phyloP scores from a whole-genome alignment of 2,797 vertebrate genomes.

The Mormyrops attenuatus region DNA sequence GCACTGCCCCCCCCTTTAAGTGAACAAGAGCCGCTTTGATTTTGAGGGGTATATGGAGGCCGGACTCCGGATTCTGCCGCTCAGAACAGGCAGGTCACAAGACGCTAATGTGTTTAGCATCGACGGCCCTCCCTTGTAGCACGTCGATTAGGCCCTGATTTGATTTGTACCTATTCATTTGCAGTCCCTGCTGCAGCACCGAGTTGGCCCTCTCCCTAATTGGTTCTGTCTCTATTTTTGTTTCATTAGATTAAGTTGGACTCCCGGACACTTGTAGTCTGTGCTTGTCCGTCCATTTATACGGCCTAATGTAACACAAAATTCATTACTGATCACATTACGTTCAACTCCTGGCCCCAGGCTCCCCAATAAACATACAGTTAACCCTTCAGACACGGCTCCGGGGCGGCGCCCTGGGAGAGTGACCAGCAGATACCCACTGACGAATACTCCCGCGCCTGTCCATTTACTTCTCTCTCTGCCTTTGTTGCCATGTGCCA shows the following conservation, averaged over 20 bases:
- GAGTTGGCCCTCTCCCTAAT: slow-evolving; percentile 85
- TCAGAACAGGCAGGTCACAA: slow-evolving; percentile 84
- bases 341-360: slow-evolving; percentile 81
- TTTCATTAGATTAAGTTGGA: slow-evolving; percentile 98
- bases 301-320: slow-evolving; percentile 98
- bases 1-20: slow-evolving; percentile 50
- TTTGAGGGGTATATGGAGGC: slow-evolving; percentile 60
- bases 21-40: slow-evolving; percentile 90
- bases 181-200: slow-evolving; percentile 86
- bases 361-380: slow-evolving; percentile 80
- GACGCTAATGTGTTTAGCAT: slow-evolving; percentile 98
- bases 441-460: slow-evolving; percentile 21
- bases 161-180: slow-evolving; percentile 96
- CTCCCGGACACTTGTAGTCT: slow-evolving; percentile 94
- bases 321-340: slow-evolving; percentile 99
- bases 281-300: slow-evolving; percentile 86
- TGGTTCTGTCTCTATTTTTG: slow-evolving; percentile 91
- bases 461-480: slow-evolving; percentile 27
- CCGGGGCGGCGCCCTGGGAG: slow-evolving; percentile 34
- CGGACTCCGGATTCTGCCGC: slow-evolving; percentile 77
- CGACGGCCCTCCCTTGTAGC: slow-evolving; percentile 85
- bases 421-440: slow-evolving; percentile 15
- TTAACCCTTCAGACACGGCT: slow-evolving; percentile 69
- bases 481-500: slow-evolving; percentile 7
- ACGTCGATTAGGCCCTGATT: slow-evolving; percentile 91